A percentile compares a stretch with the other conserved stretches of the same genome.
Conservation (phyloP, 2,888 invertebrate species). For the Drosophila suboccidentalis region DNA sequence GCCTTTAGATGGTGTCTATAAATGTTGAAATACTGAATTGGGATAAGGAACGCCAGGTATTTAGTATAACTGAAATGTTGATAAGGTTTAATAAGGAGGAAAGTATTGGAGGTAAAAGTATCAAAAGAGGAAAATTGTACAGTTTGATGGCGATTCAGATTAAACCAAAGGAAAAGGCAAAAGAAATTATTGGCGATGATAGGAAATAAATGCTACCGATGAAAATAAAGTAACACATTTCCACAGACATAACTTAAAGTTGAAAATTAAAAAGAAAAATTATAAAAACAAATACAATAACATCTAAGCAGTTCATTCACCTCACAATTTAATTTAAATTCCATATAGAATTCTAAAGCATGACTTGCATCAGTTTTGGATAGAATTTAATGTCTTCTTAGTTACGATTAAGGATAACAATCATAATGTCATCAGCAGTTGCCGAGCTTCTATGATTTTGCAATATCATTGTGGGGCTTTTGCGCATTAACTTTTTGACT, state of each 20-base stretch:
- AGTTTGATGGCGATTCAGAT: background rate
- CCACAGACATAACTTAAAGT: no score
- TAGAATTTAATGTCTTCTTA: background rate
- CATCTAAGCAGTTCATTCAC: background rate
- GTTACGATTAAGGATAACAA: slow-evolving; percentile 11
- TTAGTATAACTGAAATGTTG: background rate
- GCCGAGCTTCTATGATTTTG: slow-evolving; percentile 10
- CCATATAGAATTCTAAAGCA: background rate
- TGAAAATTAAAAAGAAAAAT: background rate
- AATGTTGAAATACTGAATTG: slow-evolving; percentile 3
- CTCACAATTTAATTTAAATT: background rate
- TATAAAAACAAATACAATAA: background rate
- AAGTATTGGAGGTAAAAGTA: background rate
- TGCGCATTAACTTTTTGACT: slow-evolving; percentile 33
- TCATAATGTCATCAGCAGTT: slow-evolving; percentile 24
- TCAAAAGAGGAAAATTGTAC: background rate
- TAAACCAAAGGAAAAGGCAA: background rate
- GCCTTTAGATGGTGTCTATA: background rate
- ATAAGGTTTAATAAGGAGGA: background rate
- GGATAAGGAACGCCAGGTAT: background rate
- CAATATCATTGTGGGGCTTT: slow-evolving; percentile 37
- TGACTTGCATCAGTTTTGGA: background rate
- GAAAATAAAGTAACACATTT: no score
- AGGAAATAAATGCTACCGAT: background rate
- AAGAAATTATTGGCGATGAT: background rate